Base-by-base conservation (phyloP, 1,140 invertebrate species). In the Bradynema listronoti region DNA sequence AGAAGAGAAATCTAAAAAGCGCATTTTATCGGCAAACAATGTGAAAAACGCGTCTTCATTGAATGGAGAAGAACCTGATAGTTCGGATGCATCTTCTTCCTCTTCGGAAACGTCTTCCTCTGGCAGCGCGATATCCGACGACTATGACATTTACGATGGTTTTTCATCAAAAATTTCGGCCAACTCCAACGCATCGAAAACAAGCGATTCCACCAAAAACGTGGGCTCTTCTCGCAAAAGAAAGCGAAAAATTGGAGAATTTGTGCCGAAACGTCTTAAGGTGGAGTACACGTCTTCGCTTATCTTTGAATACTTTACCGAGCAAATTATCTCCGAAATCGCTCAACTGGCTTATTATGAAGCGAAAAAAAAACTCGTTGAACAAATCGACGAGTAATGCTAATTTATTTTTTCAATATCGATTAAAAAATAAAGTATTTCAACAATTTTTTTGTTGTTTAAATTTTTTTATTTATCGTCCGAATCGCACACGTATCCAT, bases 211-310 rank as follows among this genome's bases (percentile, higher is more conserved):
- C n/a, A n/a, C n/a, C n/a, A n/a, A n/a, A n/a, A n/a, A n/a, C n/a
- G n/a, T n/a, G n/a, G n/a, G n/a, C n/a, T 27, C 30, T 11, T 58
- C 46, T 24, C 56, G 32, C 33, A 34, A 32, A 52, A 53, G 43
- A 64, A 64, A 34, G 24, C 24, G 9, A 52, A 41, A 41, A 9
- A 14, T 36, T 24, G n/a, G 6, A 0, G 14, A 33, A 11, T 19
- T 16, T 45, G 45, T 16, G 7, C n/a, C 24, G 6, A 50, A 50
- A n/a, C 29, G 34, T 9, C n/a, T 30, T 25, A 50, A 50, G n/a
- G 4, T 50, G 3, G 47, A 50, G 34, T 50, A 50, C n/a, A 32
- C 47, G 2, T 19, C 47, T 24, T 25, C 29, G 2, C 27, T 50
- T 19, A 50, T 50, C 16, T 50, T 4, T 29, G 27, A 50, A 5